Conservation (phyloP, 1,140 invertebrate species). For the Drepana arcuata region DNA sequence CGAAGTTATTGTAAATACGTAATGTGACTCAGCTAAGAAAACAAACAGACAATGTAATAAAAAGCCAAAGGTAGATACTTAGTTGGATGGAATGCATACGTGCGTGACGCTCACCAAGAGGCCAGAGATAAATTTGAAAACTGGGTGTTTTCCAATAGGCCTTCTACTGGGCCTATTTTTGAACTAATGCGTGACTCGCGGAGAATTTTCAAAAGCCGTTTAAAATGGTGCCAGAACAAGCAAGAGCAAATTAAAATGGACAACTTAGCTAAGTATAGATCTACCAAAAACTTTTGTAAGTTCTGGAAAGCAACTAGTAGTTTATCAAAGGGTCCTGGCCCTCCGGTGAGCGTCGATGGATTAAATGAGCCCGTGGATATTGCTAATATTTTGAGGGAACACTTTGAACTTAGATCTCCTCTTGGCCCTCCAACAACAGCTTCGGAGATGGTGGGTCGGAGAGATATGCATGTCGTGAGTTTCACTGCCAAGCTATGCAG, state of each 20-base stretch:
- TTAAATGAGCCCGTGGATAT: not conserved
- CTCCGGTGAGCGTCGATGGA: not conserved
- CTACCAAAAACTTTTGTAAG: not conserved
- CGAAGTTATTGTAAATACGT: not conserved
- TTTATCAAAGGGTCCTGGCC: not conserved
- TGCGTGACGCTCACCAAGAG: not conserved
- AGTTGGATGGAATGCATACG: not conserved
- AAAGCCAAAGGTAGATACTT: too few relatives aligned
- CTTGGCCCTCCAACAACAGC: not conserved
- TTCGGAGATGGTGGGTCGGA: not conserved
- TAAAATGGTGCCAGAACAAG: not conserved
- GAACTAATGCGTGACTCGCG: not conserved
- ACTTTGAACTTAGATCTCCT: not conserved
- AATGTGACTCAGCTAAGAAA: not conserved
- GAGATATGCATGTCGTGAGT: not conserved
- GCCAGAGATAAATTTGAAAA: not conserved
- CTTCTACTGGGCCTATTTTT: not conserved
- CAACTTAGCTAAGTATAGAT: not conserved
- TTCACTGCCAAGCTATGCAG: not conserved
- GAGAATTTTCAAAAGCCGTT: not conserved
- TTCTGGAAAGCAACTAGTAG: not conserved
- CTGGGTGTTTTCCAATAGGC: not conserved
- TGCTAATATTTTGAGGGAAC: not conserved
- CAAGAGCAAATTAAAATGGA: not conserved
- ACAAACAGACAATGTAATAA: too few relatives aligned